These are phyloP conservation scores for Chascanopsetta lugubris DNA, from an alignment of 2,113 vertebrate genomes.

Conservation along the genomic window DNA sequence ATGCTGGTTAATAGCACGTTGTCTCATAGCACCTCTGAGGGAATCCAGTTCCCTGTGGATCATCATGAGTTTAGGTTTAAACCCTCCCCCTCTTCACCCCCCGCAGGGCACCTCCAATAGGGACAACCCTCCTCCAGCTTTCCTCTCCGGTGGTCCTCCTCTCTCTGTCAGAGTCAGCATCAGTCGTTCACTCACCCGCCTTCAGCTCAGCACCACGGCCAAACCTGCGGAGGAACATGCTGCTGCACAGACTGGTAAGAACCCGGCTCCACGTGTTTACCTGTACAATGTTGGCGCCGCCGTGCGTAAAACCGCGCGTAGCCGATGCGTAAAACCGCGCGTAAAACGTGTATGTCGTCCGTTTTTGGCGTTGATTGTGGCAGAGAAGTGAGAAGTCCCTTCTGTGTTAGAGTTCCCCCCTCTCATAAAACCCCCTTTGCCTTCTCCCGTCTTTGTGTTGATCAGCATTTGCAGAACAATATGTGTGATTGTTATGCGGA, in stretches of 20 bases:
- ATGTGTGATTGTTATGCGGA: constrained; percentile 31
- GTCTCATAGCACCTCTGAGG: neutral
- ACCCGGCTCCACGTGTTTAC: neutral
- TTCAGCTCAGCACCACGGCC: constrained; percentile 25
- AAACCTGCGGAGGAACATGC: constrained; percentile 57
- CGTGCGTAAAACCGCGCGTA: constrained; percentile 25
- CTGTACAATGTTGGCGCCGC: neutral
- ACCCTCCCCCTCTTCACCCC: constrained; percentile 59
- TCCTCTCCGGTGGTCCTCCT: constrained; percentile 36
- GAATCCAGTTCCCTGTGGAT: neutral
- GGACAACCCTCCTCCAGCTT: constrained; percentile 4
- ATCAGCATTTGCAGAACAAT: constrained; percentile 47
- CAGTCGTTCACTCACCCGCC: constrained; percentile 38
- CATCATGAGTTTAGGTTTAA: neutral
- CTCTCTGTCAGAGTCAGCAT: constrained; percentile 36
- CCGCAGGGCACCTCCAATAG: constrained; percentile 41
- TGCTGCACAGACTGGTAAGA: constrained; percentile 69
- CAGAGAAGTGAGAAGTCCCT: neutral
- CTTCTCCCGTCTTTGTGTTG: neutral
- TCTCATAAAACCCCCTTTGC: no score
- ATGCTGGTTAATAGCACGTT: no score
- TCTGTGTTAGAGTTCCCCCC: neutral
- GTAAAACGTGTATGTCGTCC: neutral
- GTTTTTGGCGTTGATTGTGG: neutral
- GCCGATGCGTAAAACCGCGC: constrained; percentile 1